These are phyloP conservation scores for Sitta carolinensis DNA, from an alignment of 2,797 vertebrate genomes.

Conservation along the genomic window DNA sequence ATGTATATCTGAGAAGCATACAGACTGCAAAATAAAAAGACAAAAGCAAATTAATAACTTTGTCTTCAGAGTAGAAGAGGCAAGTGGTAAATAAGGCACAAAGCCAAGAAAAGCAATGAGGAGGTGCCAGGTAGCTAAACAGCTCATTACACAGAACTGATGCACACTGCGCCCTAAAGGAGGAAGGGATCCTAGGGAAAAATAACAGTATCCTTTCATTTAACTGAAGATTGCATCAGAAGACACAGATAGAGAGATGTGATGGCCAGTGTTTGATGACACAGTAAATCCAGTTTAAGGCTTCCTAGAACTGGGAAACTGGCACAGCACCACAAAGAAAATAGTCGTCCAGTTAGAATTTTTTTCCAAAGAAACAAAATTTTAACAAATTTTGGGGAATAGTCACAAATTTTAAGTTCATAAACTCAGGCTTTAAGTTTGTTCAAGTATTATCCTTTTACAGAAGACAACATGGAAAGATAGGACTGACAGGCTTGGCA, in stretches of 20 bases:
- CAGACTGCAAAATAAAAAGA: background rate
- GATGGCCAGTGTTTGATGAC: background rate
- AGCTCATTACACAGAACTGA: background rate
- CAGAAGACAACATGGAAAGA: background rate
- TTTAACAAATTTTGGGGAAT: background rate
- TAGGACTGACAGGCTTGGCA: background rate
- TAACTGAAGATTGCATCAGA: background rate
- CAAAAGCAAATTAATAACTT: constrained; percentile 1
- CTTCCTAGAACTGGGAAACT: background rate
- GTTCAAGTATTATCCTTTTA: background rate
- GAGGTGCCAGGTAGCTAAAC: background rate
- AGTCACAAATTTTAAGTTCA: background rate
- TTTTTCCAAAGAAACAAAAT: background rate
- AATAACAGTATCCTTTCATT: background rate
- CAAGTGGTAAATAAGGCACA: background rate
- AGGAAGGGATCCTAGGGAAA: background rate
- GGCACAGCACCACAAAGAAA: background rate
- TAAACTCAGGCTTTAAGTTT: background rate
- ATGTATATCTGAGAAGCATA: background rate
- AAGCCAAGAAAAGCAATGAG: constrained; percentile 20
- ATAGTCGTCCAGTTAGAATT: background rate
- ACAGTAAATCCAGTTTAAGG: background rate
- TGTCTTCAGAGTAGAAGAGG: background rate
- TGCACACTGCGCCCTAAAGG: background rate
- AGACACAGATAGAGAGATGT: background rate